Evolutionary conservation across 1,140 invertebrate genomes (phyloP).

Genomic region (Atta colombica): DNA sequence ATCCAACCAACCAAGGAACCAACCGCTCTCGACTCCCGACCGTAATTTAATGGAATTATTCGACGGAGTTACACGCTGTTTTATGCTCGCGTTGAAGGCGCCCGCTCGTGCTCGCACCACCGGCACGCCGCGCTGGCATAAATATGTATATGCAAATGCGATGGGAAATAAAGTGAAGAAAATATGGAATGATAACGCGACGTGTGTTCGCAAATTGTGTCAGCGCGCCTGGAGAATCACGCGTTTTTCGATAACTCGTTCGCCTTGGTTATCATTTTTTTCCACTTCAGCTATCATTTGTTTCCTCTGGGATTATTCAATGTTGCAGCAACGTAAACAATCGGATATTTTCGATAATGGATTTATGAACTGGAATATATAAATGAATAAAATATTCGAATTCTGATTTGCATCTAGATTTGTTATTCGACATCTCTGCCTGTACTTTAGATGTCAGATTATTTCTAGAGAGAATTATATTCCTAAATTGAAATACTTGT

Average conservation of each 20-base stretch:
- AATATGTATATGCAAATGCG: slow-evolving; percentile 62
- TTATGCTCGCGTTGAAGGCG: slow-evolving; percentile 60
- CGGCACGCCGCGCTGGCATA: slow-evolving; percentile 24
- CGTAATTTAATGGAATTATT: slow-evolving; percentile 65
- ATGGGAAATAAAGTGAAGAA: slow-evolving; percentile 57
- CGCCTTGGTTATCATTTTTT: slow-evolving; percentile 36
- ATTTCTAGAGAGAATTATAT: neutral
- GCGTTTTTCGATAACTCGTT: slow-evolving; percentile 40
- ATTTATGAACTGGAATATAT: slow-evolving; percentile 8
- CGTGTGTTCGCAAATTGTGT: slow-evolving; percentile 50
- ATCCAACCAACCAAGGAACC: neutral
- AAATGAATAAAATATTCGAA: neutral
- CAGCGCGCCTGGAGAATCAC: slow-evolving; percentile 33
- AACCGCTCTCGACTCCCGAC: neutral
- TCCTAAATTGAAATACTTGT: neutral
- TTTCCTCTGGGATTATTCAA: neutral
- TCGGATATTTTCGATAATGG: slow-evolving; percentile 17
- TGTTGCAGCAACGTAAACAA: neutral
- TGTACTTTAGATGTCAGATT: neutral
- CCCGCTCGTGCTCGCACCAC: slow-evolving; percentile 29
- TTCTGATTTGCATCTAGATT: neutral
- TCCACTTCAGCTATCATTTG: slow-evolving; percentile 14
- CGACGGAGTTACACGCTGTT: slow-evolving; percentile 58
- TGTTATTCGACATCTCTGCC: neutral
- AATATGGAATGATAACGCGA: slow-evolving; percentile 61